Evolutionary conservation across 2,113 vertebrate genomes (phyloP), one percentile per base, ranked within the genome.

Genomic region (Symphodus melops): DNA sequence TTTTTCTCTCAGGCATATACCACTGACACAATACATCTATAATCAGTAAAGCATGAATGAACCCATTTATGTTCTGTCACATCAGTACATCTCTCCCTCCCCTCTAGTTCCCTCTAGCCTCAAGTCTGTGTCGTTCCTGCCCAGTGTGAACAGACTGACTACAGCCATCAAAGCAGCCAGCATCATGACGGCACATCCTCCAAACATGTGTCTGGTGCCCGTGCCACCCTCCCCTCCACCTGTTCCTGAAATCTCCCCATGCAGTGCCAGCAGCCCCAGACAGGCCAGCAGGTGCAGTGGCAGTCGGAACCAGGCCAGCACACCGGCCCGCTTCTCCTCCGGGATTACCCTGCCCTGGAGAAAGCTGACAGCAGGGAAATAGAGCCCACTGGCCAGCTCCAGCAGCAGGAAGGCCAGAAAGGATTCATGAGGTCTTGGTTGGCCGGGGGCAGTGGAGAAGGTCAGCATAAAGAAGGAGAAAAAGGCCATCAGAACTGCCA

Each of bases 401-500:
- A 98, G 94, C 56, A 98, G 91, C 51, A 98, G 92, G 79, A 98
- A 98, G 72, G 97, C 97, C 5, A 97, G 84, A 55, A 98, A 96
- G 57, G 97, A 98, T 68, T 97, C 96, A 0, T 88, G 85, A 0
- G 97, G 96, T 59, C 88, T 92, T 21, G 97, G 96, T 75, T 97
- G 96, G 20, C 96, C 95, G 0, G 97, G 95, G 13, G 85, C 93
- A 0, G 97, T 98, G 64, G 96, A 97, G 89, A 97, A 97, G 9
- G 93, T 95, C 77, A 98, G 91, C 96, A 97, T 97, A 91, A 97
- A 97, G 84, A 97, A 95, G 52, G 97, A 96, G 86, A 97, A 96
- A 86, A 97, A 97, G 0, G 96, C 94, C 63, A 98, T 94, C 66
- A 98, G 93, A 23, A 97, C 95, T 0, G 97, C 94, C 10, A 98